Conservation (phyloP, 1,140 invertebrate species). For the Oryctes rhinoceros region DNA sequence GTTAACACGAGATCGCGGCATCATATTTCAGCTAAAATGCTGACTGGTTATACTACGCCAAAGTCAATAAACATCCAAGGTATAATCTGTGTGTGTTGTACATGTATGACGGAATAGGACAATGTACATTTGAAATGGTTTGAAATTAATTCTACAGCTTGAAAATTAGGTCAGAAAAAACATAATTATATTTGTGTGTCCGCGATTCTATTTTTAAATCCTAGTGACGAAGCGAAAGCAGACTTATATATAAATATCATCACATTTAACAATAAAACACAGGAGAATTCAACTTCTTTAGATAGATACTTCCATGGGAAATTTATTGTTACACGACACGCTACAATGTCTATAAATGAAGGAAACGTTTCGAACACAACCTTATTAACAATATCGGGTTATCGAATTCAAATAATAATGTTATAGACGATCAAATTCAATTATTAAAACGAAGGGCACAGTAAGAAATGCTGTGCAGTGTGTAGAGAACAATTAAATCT, state of each 20-base stretch:
- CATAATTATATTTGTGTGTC: no score
- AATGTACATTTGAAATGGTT: neutral
- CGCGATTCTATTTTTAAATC: neutral
- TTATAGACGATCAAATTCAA: no score
- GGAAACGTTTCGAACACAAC: neutral
- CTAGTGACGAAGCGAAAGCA: neutral
- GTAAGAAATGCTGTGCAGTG: no score
- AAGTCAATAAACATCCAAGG: slow-evolving; percentile 11
- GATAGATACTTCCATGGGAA: neutral
- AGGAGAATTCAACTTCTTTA: neutral
- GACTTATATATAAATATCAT: neutral
- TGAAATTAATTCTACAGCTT: no score
- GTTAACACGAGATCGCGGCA: no score
- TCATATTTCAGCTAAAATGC: neutral
- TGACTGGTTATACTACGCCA: neutral
- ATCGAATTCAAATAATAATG: neutral
- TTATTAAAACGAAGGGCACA: neutral
- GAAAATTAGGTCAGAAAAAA: no score
- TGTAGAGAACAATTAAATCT: no score
- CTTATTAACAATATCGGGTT: neutral
- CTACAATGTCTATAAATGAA: neutral
- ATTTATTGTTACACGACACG: neutral
- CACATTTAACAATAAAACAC: neutral
- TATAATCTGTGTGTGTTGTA: neutral
- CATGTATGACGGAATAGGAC: neutral